Base-by-base conservation (phyloP, 2,797 vertebrate genomes). In the Danio tinwini region DNA sequence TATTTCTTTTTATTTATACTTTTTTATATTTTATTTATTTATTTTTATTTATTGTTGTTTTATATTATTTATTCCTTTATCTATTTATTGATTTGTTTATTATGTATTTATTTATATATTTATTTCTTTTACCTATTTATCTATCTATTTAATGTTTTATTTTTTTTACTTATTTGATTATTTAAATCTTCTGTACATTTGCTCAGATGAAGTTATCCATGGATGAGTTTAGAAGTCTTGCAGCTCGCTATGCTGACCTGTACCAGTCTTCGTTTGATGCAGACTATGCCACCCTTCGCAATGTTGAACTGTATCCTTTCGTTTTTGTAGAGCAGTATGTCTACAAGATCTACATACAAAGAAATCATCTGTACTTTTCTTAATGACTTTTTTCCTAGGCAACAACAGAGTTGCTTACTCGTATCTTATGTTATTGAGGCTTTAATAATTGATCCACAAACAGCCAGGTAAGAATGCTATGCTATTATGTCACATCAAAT, bases 211-310 rank as follows among this genome's bases (percentile, higher is more conserved):
- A 96, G 68, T 93, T 96, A 5, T 98, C 95, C 17, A 98, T 98
- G 96, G 98, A 99, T 70, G 98, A 99, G 88, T 98, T 99, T 87
- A 89, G 95, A 81, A 94, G 87, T 83, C 94, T 99, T 0, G 98
- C 97, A 0, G 90, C 95, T 1, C 93, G 96, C 6, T 99, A 99
- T 1, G 93, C 95, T 21, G 97, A 99, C 81, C 91, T 99, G 2
- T 98, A 99, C 90, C 97, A 98, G 86, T 96, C 98, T 0, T 98
- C 97, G 4, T 99, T 99, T 83, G 98, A 99, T 13, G 97, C 98
- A 0, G 98, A 99, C 85, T 96, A 95, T 0, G 94, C 97, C 73
- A 98, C 97, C 47, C 93, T 98, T 65, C 94, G 97, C 65, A 99
- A 98, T 7, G 94, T 99, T 49, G 97, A 99, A 86, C 89, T 99